phyloP scores from a whole-genome alignment of 2,113 vertebrate species.

The Neopipo cinnamomea region DNA sequence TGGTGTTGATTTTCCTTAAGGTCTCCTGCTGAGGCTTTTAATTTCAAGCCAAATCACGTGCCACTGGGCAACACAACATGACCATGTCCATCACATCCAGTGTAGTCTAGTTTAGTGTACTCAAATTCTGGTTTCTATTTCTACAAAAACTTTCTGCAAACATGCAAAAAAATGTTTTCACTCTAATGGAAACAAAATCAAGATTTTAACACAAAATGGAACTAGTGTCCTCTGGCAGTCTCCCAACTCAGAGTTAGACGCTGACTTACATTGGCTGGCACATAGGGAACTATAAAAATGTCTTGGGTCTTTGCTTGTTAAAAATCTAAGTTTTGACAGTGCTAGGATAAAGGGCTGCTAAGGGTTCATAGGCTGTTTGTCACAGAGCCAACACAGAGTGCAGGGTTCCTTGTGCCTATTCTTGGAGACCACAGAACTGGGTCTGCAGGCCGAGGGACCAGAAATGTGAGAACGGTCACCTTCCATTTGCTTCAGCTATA shows the following conservation, averaged over 20 bases:
- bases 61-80: not conserved
- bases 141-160: not conserved
- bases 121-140: not conserved
- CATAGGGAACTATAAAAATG: not conserved
- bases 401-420: not conserved
- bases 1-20: not conserved
- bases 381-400: not conserved
- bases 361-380: not conserved
- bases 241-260: not conserved
- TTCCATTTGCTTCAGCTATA: not conserved
- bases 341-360: not conserved
- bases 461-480: not conserved
- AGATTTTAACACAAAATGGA: not conserved
- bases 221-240: not conserved
- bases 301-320: not conserved
- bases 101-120: not conserved
- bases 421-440: not conserved
- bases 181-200: not conserved
- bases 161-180: not conserved
- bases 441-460: not conserved
- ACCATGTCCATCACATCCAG: not conserved
- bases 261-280: not conserved
- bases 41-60: not conserved
- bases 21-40: not conserved
- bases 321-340: not conserved